A percentile compares a stretch with the other conserved stretches of the same genome.
Conservation (phyloP, 2,888 invertebrate species). For the Lysandra coridon region DNA sequence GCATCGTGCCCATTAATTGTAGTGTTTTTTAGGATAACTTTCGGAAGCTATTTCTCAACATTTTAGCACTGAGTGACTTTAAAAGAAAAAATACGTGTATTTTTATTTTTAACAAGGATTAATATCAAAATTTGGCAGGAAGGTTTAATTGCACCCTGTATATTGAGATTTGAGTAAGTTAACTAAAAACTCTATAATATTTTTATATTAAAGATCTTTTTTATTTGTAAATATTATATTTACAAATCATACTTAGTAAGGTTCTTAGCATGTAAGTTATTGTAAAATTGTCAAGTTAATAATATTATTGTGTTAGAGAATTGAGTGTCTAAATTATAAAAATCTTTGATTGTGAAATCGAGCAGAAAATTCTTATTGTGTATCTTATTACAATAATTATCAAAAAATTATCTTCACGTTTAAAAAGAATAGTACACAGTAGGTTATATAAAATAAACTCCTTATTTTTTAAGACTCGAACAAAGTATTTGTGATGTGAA, state of each 20-base stretch:
- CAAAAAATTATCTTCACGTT: not conserved
- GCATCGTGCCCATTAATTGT: too few species aligned
- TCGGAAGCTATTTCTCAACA: too few species aligned
- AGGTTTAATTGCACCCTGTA: too few species aligned
- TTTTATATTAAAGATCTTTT: not conserved
- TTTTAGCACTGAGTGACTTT: too few species aligned
- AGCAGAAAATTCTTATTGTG: not conserved
- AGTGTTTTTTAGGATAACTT: too few species aligned
- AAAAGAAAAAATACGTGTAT: too few species aligned
- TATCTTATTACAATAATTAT: not conserved
- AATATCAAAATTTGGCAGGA: too few species aligned
- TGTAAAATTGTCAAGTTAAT: not conserved
- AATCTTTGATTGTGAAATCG: not conserved
- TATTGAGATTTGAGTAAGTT: not conserved
- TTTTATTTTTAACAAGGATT: too few species aligned
- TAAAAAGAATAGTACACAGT: not conserved
- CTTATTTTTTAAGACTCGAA: not conserved
- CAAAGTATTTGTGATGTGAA: not conserved
- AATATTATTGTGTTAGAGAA: not conserved
- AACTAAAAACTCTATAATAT: not conserved
- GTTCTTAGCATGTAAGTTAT: not conserved
- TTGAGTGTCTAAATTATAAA: not conserved
- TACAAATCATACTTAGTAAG: not conserved
- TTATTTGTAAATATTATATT: slow-evolving; percentile 1
- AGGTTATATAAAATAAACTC: not conserved